Base-by-base conservation (phyloP, 2,888 invertebrate genomes). In the Mesorhabditis spiculigera region DNA sequence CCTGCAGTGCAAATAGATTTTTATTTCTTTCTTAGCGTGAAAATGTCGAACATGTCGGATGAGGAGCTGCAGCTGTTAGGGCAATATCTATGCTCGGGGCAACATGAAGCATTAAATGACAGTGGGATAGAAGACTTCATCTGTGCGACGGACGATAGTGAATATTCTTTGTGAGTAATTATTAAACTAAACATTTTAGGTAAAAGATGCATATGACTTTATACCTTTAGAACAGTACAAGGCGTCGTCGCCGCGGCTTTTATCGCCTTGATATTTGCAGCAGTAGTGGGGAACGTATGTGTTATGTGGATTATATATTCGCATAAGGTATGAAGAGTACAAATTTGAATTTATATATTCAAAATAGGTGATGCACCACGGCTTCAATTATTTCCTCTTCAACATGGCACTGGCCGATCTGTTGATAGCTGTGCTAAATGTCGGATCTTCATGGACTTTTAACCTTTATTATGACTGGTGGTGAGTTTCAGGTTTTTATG, bases 361-460 rank as follows among this genome's bases (percentile, higher is more conserved):
- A 13, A 42, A 50, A 65, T 5, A 78, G 78, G 76, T 78, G 13
- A 82, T 82, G 82, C 80, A 80, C 68, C 73, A 78, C 66, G 78
- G 79, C 6, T 82, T 82, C 78, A 82, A 83, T 68, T 79, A 74
- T 62, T 81, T 82, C 65, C 75, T 83, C 42, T 83, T 82, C 77
- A 83, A 83, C 68, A 80, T 83, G 78, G 81, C 81, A 3, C 68
- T 83, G 42, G 81, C 83, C 62, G 83, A 83, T 68, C 72, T 82
- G 43, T 64, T 81, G n/a, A 83, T 82, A 10, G 81, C 83, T 42
- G 71, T 81, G 3, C 75, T 81, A 65, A 83, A 83, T 64, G 79
- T 79, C n/a, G 83, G 82, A 3, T 77, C 80, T 13, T 79, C 81
- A 4, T 82, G 81, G 81, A 78, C 81, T 6, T 83, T 76, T 71